A percentile compares a stretch with the other conserved stretches of the same genome.
Conservation (phyloP, 2,797 vertebrate genomes). For the Steatocranus sp. region DNA sequence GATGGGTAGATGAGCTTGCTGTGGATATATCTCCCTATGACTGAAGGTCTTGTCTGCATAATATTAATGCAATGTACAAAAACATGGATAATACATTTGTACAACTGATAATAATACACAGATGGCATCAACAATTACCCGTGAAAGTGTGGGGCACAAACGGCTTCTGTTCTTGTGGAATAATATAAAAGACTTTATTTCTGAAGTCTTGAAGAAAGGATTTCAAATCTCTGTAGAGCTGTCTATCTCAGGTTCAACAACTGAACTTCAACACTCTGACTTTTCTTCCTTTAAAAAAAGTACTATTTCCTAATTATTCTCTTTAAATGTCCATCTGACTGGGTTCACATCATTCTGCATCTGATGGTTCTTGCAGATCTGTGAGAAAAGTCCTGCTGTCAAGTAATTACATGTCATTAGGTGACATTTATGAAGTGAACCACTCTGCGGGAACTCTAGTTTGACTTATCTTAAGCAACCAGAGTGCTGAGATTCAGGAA, state of each 20-base stretch:
- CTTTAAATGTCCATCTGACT: background rate
- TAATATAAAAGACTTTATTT: background rate
- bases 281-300: background rate
- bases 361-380: background rate
- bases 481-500: background rate
- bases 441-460: background rate
- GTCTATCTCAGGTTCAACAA: background rate
- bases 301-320: background rate
- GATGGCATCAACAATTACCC: background rate
- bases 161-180: background rate
- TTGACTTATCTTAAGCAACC: background rate
- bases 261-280: background rate
- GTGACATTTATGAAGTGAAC: background rate
- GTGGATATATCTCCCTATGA: background rate
- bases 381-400: background rate
- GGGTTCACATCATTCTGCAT: background rate
- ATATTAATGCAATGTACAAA: background rate
- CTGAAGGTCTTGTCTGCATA: background rate
- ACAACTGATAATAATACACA: background rate
- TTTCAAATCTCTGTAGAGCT: background rate
- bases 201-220: background rate
- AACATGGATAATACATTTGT: accelerated
- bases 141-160: background rate
- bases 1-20: background rate
- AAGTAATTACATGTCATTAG: background rate